Evolutionary conservation across 2,797 vertebrate genomes (phyloP).

Genomic region (Pristis pectinata): DNA sequence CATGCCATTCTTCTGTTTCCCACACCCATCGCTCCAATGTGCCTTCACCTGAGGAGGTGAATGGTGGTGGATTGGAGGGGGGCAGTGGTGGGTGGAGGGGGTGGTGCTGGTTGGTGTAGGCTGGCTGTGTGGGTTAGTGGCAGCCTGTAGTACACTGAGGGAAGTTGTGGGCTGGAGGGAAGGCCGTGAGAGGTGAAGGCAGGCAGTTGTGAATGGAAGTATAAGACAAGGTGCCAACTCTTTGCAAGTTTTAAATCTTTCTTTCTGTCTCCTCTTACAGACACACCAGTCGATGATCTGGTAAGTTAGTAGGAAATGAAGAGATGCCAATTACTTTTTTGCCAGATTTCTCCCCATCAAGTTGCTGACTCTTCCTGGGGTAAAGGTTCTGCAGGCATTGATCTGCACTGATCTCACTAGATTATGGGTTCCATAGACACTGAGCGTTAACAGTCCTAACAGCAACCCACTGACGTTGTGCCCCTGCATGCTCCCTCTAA

Average conservation of each 20-base stretch:
- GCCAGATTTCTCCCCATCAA: too few species aligned
- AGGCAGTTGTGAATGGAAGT: neutral
- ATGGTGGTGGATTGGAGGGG: too few species aligned
- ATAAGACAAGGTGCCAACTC: too few species aligned
- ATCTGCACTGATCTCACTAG: conserved; percentile 1
- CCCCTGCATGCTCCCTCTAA: too few species aligned
- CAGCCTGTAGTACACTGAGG: too few species aligned
- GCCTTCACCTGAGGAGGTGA: neutral
- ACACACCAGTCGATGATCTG: conserved; percentile 54
- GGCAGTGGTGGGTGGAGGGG: too few species aligned
- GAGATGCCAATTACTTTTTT: too few species aligned
- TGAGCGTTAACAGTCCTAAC: neutral
- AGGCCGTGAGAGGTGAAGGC: too few species aligned
- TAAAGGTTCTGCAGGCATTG: neutral
- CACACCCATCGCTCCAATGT: neutral
- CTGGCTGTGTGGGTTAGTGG: too few species aligned
- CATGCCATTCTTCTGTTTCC: neutral
- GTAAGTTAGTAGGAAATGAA: conserved; percentile 45
- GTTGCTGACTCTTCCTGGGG: neutral
- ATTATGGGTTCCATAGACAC: neutral
- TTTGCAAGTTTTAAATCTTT: neutral
- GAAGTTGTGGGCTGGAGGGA: too few species aligned
- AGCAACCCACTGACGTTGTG: too few species aligned
- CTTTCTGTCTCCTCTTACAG: conserved; percentile 46
- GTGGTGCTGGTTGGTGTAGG: too few species aligned